A percentile compares a stretch with the other conserved stretches of the same genome.
phyloP scores from a whole-genome alignment of 2,113 vertebrate species.

The Pseudolaguvia tuberculata region DNA sequence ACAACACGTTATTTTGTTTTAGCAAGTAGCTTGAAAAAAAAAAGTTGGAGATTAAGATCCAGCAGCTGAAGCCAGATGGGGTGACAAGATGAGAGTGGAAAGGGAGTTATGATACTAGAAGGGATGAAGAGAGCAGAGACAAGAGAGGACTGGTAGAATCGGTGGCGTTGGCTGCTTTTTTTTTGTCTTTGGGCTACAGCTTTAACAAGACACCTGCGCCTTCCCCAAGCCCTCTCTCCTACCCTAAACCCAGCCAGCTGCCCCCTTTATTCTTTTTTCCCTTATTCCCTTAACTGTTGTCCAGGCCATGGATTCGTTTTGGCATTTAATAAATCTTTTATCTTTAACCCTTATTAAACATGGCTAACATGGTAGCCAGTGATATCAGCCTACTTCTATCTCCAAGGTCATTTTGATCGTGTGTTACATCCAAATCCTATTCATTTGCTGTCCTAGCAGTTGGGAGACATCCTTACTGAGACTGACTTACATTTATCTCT shows the following conservation, averaged over 20 bases:
- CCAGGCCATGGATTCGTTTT: slow-evolving; percentile 34
- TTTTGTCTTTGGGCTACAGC: slow-evolving; percentile 33
- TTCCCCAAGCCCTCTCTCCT: slow-evolving; percentile 19
- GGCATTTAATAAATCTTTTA: slow-evolving; percentile 46
- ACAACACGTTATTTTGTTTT: neutral
- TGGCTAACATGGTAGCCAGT: slow-evolving; percentile 36
- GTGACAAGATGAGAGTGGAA: slow-evolving; percentile 1
- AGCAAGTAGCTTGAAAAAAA: slow-evolving; percentile 5
- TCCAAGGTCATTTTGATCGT: neutral
- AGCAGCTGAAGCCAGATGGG: slow-evolving; percentile 13
- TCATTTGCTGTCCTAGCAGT: too few relatives aligned
- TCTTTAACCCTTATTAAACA: neutral
- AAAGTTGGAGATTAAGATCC: neutral
- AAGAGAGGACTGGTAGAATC: slow-evolving; percentile 19
- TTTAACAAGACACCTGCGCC: slow-evolving; percentile 45
- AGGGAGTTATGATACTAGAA: neutral
- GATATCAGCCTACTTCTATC: neutral
- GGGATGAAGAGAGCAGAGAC: neutral
- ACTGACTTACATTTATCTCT: too few relatives aligned
- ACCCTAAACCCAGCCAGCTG: slow-evolving; percentile 38
- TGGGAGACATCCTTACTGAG: too few relatives aligned
- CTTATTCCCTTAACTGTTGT: neutral
- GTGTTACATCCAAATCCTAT: too few relatives aligned
- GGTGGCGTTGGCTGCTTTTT: slow-evolving; percentile 28
- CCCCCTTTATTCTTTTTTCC: neutral